Evolutionary conservation across 2,888 invertebrate species (phyloP), one percentile per base, ranked within the genome.

Genomic region (Tetragnatha montana): DNA sequence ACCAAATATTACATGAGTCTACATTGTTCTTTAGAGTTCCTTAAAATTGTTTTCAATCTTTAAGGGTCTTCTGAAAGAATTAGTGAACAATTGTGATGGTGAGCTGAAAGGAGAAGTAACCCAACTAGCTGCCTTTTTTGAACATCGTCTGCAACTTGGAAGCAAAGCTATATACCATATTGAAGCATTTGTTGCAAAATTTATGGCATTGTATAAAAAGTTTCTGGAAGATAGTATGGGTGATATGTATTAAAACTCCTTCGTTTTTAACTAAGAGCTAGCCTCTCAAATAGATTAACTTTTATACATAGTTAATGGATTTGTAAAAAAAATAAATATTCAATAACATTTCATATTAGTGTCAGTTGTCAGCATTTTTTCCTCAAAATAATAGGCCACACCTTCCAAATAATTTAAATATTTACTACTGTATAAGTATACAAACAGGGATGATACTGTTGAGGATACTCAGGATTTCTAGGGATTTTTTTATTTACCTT

Each of bases 101-200:
- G 95, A 96, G 76, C 95, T 99, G 93, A 98, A 98, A 94, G 95
- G 96, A 10, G 96, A 97, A 94, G 96, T 99, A 6, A 96, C 97
- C 0, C 95, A 96, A 91, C 95, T 96, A 92, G 99, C 99, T 12
- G 97, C 98, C 0, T 95, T 95, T 90, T 98, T 97, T 94, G 99
- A 99, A 93, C 98, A 99, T 93, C 95, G 97, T 92, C 96, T 99
- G 95, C 96, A 96, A 92, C 95, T 96, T 86, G 99, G 99, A 21
- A 97, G 96, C 92, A 99, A 99, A 94, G 96, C 97, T 35, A 98
- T 99, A 92, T 98, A 98, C 93, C 99, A 99, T 93, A 94, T 99
- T 83, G 99, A 99, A 94, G 98, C 98, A 3, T 99, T 99, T 94
- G 96, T 98, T 79, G 98, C 98, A 0, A 96, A 97, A 92, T 99